A percentile compares a stretch with the other conserved stretches of the same genome.
Conservation (phyloP, 2,113 vertebrate species). For the Motacilla tschutschensis region DNA sequence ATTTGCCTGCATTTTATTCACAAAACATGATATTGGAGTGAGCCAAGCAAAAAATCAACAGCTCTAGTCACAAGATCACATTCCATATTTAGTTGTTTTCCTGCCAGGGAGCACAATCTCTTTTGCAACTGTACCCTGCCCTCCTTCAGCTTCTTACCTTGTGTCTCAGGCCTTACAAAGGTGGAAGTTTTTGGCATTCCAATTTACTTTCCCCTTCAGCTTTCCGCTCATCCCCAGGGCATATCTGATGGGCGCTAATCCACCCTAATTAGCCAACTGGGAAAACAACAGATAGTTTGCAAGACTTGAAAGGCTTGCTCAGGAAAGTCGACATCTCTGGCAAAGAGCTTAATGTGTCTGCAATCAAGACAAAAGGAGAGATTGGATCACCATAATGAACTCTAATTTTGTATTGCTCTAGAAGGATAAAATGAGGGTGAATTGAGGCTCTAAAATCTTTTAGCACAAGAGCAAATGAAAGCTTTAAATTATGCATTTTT, state of each 20-base stretch:
- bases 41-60: neutral
- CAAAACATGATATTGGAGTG: neutral
- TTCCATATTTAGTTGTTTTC: neutral
- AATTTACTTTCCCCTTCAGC: neutral
- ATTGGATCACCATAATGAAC: slow-evolving; percentile 43
- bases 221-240: slow-evolving; percentile 10
- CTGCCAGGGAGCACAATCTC: neutral
- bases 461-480: slow-evolving; percentile 65
- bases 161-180: neutral
- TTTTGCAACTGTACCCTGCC: neutral
- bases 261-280: slow-evolving; percentile 25
- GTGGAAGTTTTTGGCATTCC: neutral
- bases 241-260: slow-evolving; percentile 3
- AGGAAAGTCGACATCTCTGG: slow-evolving; percentile 39
- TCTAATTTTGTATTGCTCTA: slow-evolving; percentile 47
- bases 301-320: slow-evolving; percentile 30
- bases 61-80: neutral
- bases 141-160: neutral
- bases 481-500: slow-evolving; percentile 67
- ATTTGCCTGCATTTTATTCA: neutral
- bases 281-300: slow-evolving; percentile 38
- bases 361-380: slow-evolving; percentile 51
- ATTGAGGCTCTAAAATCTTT: slow-evolving; percentile 60
- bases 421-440: slow-evolving; percentile 57
- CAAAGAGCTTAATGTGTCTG: slow-evolving; percentile 27